Percentiles rank a stretch among this genome's conserved stretches.
These are phyloP conservation scores for Paratrypauchen microcephalus DNA, from an alignment of 2,797 vertebrate species.

Conservation along the genomic window DNA sequence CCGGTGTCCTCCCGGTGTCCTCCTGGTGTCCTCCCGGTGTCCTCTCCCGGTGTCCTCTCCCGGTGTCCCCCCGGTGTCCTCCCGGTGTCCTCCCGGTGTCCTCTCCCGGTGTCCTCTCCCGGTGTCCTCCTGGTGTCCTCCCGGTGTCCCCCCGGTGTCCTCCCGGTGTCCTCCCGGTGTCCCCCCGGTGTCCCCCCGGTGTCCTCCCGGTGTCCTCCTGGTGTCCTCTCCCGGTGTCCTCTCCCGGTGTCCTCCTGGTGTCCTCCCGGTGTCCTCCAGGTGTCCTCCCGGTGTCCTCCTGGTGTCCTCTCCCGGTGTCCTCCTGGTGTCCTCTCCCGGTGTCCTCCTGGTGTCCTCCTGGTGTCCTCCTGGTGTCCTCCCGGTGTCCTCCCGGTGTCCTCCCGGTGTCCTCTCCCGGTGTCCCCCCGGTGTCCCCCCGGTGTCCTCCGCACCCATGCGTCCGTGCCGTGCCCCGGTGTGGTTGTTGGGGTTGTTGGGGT, in stretches of 20 bases:
- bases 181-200: neutral
- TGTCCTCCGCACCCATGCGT: neutral
- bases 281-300: too few species aligned
- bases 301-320: too few species aligned
- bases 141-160: too few species aligned
- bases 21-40: too few species aligned
- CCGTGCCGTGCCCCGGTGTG: neutral
- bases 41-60: neutral
- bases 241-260: neutral
- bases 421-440: neutral
- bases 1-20: accelerated
- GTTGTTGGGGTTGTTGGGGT: neutral
- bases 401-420: too few species aligned
- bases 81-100: too few species aligned
- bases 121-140: neutral
- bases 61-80: accelerated
- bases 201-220: too few species aligned
- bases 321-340: too few species aligned
- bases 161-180: too few species aligned
- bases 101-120: neutral
- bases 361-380: neutral
- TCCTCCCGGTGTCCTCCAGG: too few species aligned
- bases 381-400: too few species aligned
- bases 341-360: too few species aligned
- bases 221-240: neutral